Conservation (phyloP, 35 echinoderm and acorn worm genomes). For the Strongylocentrotus purpuratus region DNA sequence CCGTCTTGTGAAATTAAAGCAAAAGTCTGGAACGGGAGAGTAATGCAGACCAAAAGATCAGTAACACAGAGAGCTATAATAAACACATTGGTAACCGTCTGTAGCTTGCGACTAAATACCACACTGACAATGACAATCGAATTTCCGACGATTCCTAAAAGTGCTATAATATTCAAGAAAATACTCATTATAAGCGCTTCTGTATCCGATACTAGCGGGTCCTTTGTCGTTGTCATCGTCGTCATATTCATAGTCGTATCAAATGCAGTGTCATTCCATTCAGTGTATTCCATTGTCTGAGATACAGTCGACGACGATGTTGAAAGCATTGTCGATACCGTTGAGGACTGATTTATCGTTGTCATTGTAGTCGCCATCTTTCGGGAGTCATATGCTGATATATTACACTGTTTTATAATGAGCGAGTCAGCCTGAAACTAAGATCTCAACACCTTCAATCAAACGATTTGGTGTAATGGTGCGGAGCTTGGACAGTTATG, state of each 20-base stretch:
- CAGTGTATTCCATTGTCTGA: background rate
- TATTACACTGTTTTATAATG: too few species aligned
- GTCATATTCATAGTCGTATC: background rate
- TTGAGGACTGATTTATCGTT: background rate
- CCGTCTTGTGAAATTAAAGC: conserved; percentile 61
- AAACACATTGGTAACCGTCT: conserved; percentile 71
- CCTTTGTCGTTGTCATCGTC: background rate
- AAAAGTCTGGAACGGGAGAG: conserved; percentile 66
- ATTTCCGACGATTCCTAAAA: conserved; percentile 72
- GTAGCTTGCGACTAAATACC: conserved; percentile 65
- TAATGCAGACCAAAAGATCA: conserved; percentile 61
- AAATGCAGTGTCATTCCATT: background rate
- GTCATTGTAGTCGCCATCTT: background rate
- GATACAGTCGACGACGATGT: background rate
- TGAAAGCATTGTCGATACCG: background rate
- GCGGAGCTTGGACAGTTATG: background rate
- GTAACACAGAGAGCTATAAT: conserved; percentile 74
- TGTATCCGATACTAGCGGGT: conserved; percentile 21
- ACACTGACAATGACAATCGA: conserved; percentile 70
- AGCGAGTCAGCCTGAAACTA: background rate
- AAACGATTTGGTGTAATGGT: background rate
- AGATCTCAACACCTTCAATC: background rate
- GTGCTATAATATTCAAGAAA: conserved; percentile 27
- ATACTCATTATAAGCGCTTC: conserved; percentile 17
- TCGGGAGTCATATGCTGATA: background rate